Percentiles rank a stretch among this genome's conserved stretches.
Conservation (phyloP, 1,140 invertebrate genomes). For the Sipha flava region DNA sequence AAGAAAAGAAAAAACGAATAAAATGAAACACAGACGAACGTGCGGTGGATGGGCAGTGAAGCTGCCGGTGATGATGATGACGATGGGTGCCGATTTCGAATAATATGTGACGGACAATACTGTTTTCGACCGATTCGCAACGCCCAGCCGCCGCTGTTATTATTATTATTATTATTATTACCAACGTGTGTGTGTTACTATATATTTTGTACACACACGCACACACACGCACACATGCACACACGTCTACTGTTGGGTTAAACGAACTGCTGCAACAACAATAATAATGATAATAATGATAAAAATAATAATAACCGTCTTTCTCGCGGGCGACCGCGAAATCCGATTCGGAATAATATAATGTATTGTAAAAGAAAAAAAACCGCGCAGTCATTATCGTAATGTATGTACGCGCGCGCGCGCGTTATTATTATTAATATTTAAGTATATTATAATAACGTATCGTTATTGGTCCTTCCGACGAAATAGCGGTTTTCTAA, state of each 20-base stretch:
- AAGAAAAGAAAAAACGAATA: background rate
- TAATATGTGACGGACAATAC: slow-evolving; percentile 17
- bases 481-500: background rate
- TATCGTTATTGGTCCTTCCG: background rate
- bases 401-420: background rate
- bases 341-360: background rate
- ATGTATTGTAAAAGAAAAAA: too few species aligned
- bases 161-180: slow-evolving; percentile 1
- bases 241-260: background rate
- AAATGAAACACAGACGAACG: background rate
- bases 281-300: slow-evolving; percentile 8
- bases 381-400: background rate
- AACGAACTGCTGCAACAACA: slow-evolving; percentile 21
- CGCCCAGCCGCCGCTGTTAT: background rate
- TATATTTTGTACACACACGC: background rate
- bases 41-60: background rate
- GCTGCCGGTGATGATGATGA: background rate
- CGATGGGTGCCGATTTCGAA: slow-evolving; percentile 1
- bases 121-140: slow-evolving; percentile 21
- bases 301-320: background rate
- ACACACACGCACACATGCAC: too few species aligned
- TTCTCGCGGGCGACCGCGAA: background rate
- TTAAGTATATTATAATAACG: background rate
- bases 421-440: background rate
- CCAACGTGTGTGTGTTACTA: background rate